Base-by-base conservation (phyloP, 2,113 vertebrate species). In the Pheucticus melanocephalus region DNA sequence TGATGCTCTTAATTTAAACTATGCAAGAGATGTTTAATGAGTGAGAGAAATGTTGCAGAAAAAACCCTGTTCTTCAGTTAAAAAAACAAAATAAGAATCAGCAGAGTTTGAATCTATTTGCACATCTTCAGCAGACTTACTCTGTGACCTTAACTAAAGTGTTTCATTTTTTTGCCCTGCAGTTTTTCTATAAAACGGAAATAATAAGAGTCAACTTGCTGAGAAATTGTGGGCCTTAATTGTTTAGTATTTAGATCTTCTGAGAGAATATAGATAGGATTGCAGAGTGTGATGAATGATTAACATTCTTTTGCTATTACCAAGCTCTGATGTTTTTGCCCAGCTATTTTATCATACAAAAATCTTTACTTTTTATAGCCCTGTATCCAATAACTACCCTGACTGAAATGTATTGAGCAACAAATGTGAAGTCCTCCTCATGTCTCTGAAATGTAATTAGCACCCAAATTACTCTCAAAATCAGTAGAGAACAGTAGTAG, bases 231-330 rank as follows among this genome's bases (percentile, higher is more conserved):
- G 45, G 15, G 68, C 42, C 69, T 92, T 94, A 86, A 73, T 86
- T 89, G 69, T 82, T 92, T 79, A 86, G 44, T 84, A 82, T 91
- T 91, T 95, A 63, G 42, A 37, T 87, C 45, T 71, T 84, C 73
- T 14, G 6, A 59, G 45, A 80, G 40, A 86, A 69, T 79, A 37
- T 11, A 72, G 53, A 86, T 25, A 83, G 60, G 53, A 79, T 72
- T 92, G n/a, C 14, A 65, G 75, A 51, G 9, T 56, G 37, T 86
- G 69, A 86, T 56, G 56, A 75, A 71, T 64, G 56, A 64, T 59
- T 87, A 85, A 68, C 17, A 78, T 79, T 75, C 68, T 79, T 93
- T 72, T 75, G 44, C 35, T 78, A 17, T 75, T 60, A 87, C 5
- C 11, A 68, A 91, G 10, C 22, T 79, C 48, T 75, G 40, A 75